Evolutionary conservation across 2,888 invertebrate genomes (phyloP).

Genomic region (Serripes groenlandicus): DNA sequence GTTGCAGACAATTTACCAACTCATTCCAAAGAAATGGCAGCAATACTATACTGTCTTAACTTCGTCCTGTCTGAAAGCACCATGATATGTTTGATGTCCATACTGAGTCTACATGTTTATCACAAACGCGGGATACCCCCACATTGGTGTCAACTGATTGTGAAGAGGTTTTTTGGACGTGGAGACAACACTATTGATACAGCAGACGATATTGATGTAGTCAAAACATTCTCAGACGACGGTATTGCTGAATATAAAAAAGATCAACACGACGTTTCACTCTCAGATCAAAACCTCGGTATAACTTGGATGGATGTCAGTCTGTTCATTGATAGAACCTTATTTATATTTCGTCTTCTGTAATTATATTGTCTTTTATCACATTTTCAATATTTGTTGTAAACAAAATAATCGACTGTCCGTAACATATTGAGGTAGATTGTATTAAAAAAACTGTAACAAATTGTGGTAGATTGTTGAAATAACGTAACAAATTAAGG

Average conservation of each 20-base stretch:
- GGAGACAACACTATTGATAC: no score
- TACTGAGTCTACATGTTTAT: slow-evolving; percentile 9
- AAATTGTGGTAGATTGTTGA: no score
- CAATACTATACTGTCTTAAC: slow-evolving; percentile 36
- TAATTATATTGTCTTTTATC: not conserved
- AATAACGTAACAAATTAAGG: no score
- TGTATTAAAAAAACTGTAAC: no score
- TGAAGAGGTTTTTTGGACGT: no score
- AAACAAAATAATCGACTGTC: not conserved
- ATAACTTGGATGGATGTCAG: slow-evolving; percentile 8
- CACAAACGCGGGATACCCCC: slow-evolving; percentile 1
- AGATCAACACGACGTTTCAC: no score
- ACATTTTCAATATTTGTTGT: slow-evolving; percentile 3
- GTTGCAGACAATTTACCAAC: slow-evolving; percentile 25
- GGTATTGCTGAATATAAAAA: no score
- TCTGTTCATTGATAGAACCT: not conserved
- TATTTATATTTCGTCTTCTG: not conserved
- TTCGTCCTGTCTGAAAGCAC: slow-evolving; percentile 26
- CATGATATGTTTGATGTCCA: slow-evolving; percentile 25
- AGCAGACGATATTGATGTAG: not conserved
- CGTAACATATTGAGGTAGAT: no score
- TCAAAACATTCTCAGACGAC: no score
- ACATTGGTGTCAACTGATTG: no score
- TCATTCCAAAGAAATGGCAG: slow-evolving; percentile 31
- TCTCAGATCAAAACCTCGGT: no score